A percentile compares a stretch with the other conserved stretches of the same genome.
phyloP scores from a whole-genome alignment of 2,797 vertebrate genomes.

The Bradypodion ventrale region DNA sequence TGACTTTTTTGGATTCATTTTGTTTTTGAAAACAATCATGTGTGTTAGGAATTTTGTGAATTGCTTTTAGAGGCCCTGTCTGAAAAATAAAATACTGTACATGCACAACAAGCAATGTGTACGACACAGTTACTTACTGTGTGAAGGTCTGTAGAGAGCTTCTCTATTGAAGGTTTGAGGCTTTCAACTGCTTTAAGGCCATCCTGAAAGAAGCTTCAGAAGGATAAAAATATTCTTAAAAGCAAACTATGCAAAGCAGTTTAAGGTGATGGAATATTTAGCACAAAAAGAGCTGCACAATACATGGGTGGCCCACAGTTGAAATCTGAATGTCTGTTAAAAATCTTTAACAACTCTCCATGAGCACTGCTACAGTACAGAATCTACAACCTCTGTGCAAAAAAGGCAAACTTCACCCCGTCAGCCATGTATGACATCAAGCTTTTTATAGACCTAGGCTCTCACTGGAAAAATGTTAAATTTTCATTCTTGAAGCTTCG shows the following conservation, averaged over 20 bases:
- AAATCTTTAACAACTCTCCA: neutral
- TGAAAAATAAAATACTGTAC: neutral
- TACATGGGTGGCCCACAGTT: neutral
- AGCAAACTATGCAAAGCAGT: neutral
- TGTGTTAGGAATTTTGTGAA: neutral
- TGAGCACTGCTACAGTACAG: neutral
- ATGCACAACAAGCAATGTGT: neutral
- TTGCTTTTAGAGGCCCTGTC: neutral
- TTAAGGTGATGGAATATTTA: neutral
- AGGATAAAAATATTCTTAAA: constrained; percentile 32
- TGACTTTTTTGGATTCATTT: neutral
- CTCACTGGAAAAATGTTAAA: neutral
- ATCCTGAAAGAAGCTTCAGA: constrained; percentile 95
- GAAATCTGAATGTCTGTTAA: constrained; percentile 27
- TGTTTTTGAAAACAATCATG: neutral
- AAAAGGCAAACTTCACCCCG: constrained; percentile 7
- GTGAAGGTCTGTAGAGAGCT: constrained; percentile 93
- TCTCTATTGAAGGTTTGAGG: constrained; percentile 97
- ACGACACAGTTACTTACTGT: constrained; percentile 75
- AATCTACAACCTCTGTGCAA: neutral
- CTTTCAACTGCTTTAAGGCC: constrained; percentile 97
- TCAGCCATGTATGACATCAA: too few relatives aligned
- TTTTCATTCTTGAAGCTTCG: too few relatives aligned
- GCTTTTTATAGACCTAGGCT: too few relatives aligned
- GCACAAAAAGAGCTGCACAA: neutral